Base-by-base conservation (phyloP, 2,797 vertebrate genomes). In the Galaxias olidus region DNA sequence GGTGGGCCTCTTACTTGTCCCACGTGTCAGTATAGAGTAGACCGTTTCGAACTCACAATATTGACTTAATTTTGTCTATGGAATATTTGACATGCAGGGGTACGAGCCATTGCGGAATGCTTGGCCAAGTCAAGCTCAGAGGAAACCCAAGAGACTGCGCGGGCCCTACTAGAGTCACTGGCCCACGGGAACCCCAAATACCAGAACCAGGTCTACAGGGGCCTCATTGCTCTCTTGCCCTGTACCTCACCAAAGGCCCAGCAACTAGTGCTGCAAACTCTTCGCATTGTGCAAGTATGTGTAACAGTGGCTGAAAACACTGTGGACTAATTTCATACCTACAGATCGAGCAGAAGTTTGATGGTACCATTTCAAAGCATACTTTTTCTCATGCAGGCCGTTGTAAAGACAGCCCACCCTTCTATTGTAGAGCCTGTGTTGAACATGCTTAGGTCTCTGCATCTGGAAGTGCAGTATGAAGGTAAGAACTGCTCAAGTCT, bases 191-290 rank as follows among this genome's bases (percentile, higher is more conserved):
- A 91, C 77, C 90, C 90, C 68, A 92, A 86, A 86, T 92, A 92
- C 73, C 89, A 94, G 74, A 89, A 86, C 45, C 92, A 94, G 59
- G 91, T 95, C 11, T 96, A 93, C 74, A 92, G 91, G 84, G 80
- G 83, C n/a, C 82, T 96, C 2, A 65, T 94, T 10, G 85, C 87
- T 0, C 71, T 94, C 59, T 78, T 96, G 79, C 74, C 84, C 0
- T 90, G 87, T n/a, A 19, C 58, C 0, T 91, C 82, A 14, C 86
- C 93, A 0, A 86, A 76, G 49, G 85, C 85, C 56, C 93, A 94
- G 75, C 93, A 91, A 54, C 83, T 93, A 61, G 81, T 92, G 45
- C 84, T 96, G 60, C 90, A 87, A 76, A 90, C 83, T 0, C 87
- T 96, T 18, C 61, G 59, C 60, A 65, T 55, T 47, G 71, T 90